Evolutionary conservation across 1,140 invertebrate species (phyloP).

Genomic region (Phymastichus coffea): DNA sequence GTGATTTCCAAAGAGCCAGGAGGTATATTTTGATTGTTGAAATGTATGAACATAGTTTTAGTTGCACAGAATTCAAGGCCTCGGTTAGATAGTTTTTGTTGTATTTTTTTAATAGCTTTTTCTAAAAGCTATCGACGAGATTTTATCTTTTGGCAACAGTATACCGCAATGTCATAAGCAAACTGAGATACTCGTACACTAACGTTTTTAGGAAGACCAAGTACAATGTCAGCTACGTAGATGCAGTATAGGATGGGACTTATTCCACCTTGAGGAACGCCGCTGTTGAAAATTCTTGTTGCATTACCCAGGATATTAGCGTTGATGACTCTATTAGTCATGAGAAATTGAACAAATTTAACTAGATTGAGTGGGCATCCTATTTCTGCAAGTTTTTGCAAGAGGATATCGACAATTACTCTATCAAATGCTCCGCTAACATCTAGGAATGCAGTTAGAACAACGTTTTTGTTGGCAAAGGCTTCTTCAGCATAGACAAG

Average conservation of each 20-base stretch:
- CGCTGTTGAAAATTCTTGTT: not conserved
- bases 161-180: constrained; percentile 18
- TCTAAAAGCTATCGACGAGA: not conserved
- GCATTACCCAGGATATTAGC: not conserved
- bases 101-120: constrained; percentile 5
- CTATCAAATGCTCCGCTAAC: constrained; percentile 29
- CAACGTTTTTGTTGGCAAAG: no score
- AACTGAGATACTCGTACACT: constrained; percentile 4
- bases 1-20: not conserved
- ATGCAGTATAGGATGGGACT: constrained; percentile 12
- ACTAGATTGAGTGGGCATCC: constrained; percentile 4
- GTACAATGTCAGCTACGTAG: not conserved
- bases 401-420: constrained; percentile 13
- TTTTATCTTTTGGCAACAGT: not conserved
- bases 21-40: constrained; percentile 16
- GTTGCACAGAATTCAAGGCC: no score
- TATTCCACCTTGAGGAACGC: constrained; percentile 9
- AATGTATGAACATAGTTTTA: constrained; percentile 11
- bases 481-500: no score
- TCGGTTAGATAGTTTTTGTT: constrained; percentile 9
- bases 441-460: no score
- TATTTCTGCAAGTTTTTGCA: constrained; percentile 3
- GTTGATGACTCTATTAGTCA: not conserved
- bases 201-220: not conserved
- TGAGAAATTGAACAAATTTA: not conserved